Conservation (phyloP, 1,140 invertebrate species). For the Dinothrombium tinctorium region DNA sequence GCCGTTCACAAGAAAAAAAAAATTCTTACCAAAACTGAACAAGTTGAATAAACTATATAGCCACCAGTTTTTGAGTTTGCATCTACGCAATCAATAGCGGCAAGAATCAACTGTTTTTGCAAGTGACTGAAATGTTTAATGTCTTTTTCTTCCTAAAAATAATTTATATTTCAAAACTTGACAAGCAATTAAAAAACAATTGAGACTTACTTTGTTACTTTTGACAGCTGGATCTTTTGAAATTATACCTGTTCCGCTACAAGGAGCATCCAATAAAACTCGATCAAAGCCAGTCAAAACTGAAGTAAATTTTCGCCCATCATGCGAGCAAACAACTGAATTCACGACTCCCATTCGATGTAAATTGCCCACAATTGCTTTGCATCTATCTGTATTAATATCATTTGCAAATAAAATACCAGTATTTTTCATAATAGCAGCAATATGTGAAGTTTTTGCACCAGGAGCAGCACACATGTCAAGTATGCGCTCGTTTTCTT, state of each 20-base stretch:
- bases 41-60: constrained; percentile 93
- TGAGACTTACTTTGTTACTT: constrained; percentile 34
- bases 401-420: constrained; percentile 94
- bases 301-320: constrained; percentile 60
- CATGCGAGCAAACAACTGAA: constrained; percentile 61
- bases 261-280: constrained; percentile 88
- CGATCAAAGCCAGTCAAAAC: constrained; percentile 79
- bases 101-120: constrained; percentile 71
- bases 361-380: constrained; percentile 85
- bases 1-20: neutral
- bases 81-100: constrained; percentile 89
- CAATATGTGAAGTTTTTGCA: constrained; percentile 92
- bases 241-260: constrained; percentile 91
- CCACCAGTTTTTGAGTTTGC: constrained; percentile 73
- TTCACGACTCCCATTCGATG: constrained; percentile 89
- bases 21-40: constrained; percentile 71
- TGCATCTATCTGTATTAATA: constrained; percentile 62
- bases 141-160: constrained; percentile 48
- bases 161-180: neutral
- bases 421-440: constrained; percentile 95
- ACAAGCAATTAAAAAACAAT: neutral
- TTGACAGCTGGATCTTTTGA: constrained; percentile 96
- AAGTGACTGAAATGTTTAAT: constrained; percentile 75
- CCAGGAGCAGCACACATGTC: constrained; percentile 96
- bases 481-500: constrained; percentile 79